Percentiles rank a stretch among this genome's conserved stretches.
Evolutionary conservation across 1,140 invertebrate species (phyloP).

Genomic region (Eriocheir sinensis): DNA sequence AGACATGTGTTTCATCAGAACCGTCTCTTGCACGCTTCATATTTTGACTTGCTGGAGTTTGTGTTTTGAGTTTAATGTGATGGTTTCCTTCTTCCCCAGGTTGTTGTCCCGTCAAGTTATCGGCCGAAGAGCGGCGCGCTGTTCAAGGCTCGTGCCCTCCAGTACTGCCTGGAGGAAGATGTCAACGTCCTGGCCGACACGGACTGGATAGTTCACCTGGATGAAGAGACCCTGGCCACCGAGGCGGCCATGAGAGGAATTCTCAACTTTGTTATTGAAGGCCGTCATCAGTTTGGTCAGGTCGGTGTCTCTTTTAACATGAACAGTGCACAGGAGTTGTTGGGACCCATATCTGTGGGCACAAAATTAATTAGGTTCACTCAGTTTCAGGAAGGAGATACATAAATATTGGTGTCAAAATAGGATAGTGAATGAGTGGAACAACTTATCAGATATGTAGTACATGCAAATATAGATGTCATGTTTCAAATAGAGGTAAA

Average conservation of each 20-base stretch:
- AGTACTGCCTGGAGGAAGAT: slow-evolving; percentile 96
- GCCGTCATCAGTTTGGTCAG: slow-evolving; percentile 96
- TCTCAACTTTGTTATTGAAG: slow-evolving; percentile 97
- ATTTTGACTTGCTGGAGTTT: background rate
- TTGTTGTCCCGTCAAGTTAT: slow-evolving; percentile 93
- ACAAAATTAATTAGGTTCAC: too few species aligned
- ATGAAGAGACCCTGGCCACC: slow-evolving; percentile 98
- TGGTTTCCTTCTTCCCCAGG: slow-evolving; percentile 83
- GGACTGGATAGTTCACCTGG: slow-evolving; percentile 98
- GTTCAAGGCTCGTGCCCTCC: slow-evolving; percentile 97
- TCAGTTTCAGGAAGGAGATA: too few species aligned
- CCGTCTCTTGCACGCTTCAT: too few species aligned
- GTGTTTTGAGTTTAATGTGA: background rate
- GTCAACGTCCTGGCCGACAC: slow-evolving; percentile 93
- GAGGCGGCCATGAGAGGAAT: slow-evolving; percentile 95
- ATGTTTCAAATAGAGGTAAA: too few species aligned
- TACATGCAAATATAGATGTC: too few species aligned
- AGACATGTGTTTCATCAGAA: too few species aligned
- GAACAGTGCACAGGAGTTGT: background rate
- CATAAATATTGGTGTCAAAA: too few species aligned
- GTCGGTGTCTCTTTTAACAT: slow-evolving; percentile 82
- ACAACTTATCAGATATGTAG: too few species aligned
- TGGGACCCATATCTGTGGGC: too few species aligned
- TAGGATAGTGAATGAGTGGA: too few species aligned
- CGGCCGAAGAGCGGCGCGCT: slow-evolving; percentile 94